These are phyloP conservation scores for Lithobates pipiens DNA, from an alignment of 2,797 vertebrate genomes.

Conservation along the genomic window DNA sequence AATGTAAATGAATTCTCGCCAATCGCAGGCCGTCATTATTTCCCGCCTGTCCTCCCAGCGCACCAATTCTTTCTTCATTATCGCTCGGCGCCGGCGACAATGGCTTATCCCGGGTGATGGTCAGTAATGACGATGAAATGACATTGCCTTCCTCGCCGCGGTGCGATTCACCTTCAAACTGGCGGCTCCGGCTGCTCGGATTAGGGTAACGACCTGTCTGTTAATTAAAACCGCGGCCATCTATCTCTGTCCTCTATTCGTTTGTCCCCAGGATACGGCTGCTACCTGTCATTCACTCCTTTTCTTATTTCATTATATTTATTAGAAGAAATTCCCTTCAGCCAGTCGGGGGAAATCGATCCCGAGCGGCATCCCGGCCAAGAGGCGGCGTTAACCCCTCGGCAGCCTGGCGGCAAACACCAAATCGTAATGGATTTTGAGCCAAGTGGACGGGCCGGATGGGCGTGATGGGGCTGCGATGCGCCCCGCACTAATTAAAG, in stretches of 20 bases:
- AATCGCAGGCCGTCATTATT: background rate
- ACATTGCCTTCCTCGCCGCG: background rate
- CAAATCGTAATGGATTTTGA: background rate
- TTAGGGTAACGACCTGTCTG: constrained; percentile 53
- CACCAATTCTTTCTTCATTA: background rate
- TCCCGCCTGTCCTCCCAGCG: background rate
- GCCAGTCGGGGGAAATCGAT: constrained; percentile 44
- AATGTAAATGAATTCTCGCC: constrained; percentile 17
- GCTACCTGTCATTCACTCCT: constrained; percentile 38
- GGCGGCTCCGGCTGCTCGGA: background rate
- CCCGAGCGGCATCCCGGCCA: constrained; percentile 26
- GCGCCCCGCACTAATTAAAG: no score
- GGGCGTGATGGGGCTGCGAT: no score
- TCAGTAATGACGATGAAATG: constrained; percentile 18
- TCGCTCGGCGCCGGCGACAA: background rate
- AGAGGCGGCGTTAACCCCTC: constrained; percentile 37
- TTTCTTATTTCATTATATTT: constrained; percentile 59
- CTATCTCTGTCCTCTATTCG: constrained; percentile 44
- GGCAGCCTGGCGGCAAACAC: background rate
- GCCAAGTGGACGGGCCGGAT: no score
- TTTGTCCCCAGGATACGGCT: constrained; percentile 43
- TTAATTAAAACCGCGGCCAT: constrained; percentile 47
- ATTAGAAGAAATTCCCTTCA: constrained; percentile 57
- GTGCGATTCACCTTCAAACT: constrained; percentile 7
- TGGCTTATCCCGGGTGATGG: background rate